Base-by-base conservation (phyloP, 2,888 invertebrate genomes). In the Drymonia ruficornis region DNA sequence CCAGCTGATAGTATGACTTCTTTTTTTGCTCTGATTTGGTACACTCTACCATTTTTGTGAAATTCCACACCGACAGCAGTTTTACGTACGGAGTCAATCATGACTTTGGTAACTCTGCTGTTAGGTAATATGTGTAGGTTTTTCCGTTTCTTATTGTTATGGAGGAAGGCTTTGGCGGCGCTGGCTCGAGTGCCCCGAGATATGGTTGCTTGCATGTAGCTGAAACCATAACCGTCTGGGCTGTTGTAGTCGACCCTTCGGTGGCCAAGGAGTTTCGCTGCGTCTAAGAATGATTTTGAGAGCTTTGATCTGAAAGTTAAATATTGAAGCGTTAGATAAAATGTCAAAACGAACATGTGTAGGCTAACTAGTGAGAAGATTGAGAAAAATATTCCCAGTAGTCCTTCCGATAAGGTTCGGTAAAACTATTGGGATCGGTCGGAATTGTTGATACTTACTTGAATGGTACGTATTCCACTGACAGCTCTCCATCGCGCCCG, bases 231-330 rank as follows among this genome's bases (percentile, higher is more conserved):
- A 13, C 91, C 85, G 49, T 94, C 91, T 0, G 94, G 94, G 64
- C 95, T 95, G 79, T 96, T 96, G 79, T 96, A 96, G 78, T 97
- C 96, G 5, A 94, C 94, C 65, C 93, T 87, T 2, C 94, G 93
- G 57, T 95, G 93, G 0, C 96, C 96, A 50, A 94, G 85, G 63
- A 95, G 89, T 56, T 91, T 83, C 0, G 94, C 95, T 0, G 95
- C 94, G 44, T 95, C 89, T 7, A 97, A 82, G 70, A 96, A 95
- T 0, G 95, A 94, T 40, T 94, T 93, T 0, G 95, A 94, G 1
- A 96, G 87, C 69, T 94, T 88, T 1, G 91, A 85, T 56, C 91
- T 91, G 81, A 28, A 83, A 84, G 54, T 42, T 38, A 43, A 49
- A 15, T 13, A n/a, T 13, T n/a, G n/a, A n/a, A 11, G n/a, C n/a